Percentiles rank a stretch among this genome's conserved stretches.
Evolutionary conservation across 2,888 invertebrate genomes (phyloP).

Genomic region (Hanleya hanleyi): DNA sequence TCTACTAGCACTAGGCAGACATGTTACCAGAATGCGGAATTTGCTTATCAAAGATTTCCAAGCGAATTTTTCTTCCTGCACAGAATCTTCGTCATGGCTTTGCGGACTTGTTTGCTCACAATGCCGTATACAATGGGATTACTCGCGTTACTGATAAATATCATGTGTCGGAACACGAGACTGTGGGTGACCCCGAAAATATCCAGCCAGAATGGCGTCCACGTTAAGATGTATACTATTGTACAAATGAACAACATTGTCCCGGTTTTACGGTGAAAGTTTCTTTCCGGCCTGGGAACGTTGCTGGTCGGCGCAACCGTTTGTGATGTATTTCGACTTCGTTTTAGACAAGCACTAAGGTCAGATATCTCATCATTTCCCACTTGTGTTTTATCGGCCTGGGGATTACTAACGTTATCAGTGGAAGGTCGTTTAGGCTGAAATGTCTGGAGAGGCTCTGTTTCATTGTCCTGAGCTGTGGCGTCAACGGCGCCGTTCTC

Average conservation of each 20-base stretch:
- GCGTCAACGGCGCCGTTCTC: too few species aligned
- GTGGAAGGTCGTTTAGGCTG: too few species aligned
- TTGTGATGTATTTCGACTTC: background rate
- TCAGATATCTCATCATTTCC: too few species aligned
- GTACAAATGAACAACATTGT: constrained; percentile 62
- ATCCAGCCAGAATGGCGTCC: constrained; percentile 65
- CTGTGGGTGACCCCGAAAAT: constrained; percentile 51
- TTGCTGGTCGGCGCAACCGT: background rate
- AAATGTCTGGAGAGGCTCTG: too few species aligned
- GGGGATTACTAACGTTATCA: too few species aligned
- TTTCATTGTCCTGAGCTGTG: background rate
- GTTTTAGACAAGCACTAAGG: background rate
- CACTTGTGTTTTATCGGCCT: too few species aligned
- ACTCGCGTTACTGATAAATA: constrained; percentile 56
- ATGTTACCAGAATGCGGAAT: too few species aligned
- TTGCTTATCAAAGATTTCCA: too few species aligned
- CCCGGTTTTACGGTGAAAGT: constrained; percentile 47
- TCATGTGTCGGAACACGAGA: constrained; percentile 48
- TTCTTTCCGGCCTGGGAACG: constrained; percentile 3
- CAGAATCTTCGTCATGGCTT: too few species aligned
- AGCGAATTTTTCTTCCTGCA: too few species aligned
- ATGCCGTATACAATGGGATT: constrained; percentile 61
- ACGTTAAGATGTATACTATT: constrained; percentile 54
- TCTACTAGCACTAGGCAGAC: too few species aligned
- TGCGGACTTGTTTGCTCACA: constrained; percentile 46